These are phyloP conservation scores for Paracanthobrama guichenoti DNA, from an alignment of 2,113 vertebrate genomes.

Conservation along the genomic window DNA sequence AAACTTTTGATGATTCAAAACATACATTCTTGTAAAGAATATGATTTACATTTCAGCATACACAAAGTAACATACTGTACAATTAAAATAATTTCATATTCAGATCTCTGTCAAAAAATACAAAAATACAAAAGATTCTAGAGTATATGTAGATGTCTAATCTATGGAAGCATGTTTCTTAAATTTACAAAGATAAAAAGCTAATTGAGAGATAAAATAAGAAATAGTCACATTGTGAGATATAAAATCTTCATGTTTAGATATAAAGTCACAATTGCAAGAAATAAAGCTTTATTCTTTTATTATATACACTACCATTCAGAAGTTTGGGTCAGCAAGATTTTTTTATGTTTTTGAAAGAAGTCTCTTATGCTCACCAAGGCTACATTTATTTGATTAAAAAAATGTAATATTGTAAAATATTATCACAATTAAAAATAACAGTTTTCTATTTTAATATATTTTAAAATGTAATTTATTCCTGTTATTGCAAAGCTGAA, in stretches of 20 bases:
- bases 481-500: background rate
- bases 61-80: background rate
- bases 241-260: background rate
- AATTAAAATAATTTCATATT: constrained; percentile 7
- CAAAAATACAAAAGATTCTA: background rate
- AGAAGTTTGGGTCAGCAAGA: background rate
- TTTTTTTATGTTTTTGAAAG: background rate
- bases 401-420: background rate
- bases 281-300: background rate
- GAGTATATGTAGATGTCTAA: background rate
- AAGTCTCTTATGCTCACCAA: background rate
- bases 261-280: background rate
- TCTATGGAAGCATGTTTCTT: background rate
- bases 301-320: background rate
- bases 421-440: background rate
- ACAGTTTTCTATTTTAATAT: background rate
- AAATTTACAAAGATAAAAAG: background rate
- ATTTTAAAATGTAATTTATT: background rate
- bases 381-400: background rate
- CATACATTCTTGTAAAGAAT: constrained; percentile 30
- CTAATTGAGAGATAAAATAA: background rate
- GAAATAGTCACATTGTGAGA: background rate
- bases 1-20: background rate
- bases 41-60: background rate
- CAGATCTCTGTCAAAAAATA: background rate